Evolutionary conservation across 2,797 vertebrate species (phyloP).

Genomic region (Falco novaeseelandiae): DNA sequence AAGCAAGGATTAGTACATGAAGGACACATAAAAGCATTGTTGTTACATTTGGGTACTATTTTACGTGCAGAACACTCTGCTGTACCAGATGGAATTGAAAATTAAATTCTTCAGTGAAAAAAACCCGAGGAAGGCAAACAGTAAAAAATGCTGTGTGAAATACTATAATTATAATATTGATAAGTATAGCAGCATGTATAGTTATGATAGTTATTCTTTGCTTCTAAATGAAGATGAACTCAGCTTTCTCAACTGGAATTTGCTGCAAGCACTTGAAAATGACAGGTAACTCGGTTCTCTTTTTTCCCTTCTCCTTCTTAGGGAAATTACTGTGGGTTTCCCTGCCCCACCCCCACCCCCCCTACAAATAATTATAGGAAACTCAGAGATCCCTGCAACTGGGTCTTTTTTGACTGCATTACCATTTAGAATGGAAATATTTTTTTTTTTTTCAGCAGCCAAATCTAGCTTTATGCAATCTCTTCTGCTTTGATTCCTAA

Average conservation of each 20-base stretch:
- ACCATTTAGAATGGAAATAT: background rate
- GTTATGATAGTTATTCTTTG: background rate
- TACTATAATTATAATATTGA: background rate
- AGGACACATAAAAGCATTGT: background rate
- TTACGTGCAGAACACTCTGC: background rate
- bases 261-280: background rate
- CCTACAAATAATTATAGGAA: background rate
- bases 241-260: background rate
- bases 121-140: background rate
- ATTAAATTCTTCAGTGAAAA: background rate
- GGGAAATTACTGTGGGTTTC: background rate
- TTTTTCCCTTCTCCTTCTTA: background rate
- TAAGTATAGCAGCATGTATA: background rate
- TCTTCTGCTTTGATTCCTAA: background rate
- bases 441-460: background rate
- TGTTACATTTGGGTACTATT: background rate
- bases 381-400: background rate
- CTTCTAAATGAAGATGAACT: background rate
- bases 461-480: background rate
- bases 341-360: too few species aligned
- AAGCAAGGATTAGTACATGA: background rate
- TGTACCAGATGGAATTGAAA: conserved; percentile 34
- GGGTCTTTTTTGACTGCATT: background rate
- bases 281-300: background rate
- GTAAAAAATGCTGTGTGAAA: background rate